Evolutionary conservation across 2,888 invertebrate genomes (phyloP), one percentile per base, ranked within the genome.

Genomic region (Netelia inedita): DNA sequence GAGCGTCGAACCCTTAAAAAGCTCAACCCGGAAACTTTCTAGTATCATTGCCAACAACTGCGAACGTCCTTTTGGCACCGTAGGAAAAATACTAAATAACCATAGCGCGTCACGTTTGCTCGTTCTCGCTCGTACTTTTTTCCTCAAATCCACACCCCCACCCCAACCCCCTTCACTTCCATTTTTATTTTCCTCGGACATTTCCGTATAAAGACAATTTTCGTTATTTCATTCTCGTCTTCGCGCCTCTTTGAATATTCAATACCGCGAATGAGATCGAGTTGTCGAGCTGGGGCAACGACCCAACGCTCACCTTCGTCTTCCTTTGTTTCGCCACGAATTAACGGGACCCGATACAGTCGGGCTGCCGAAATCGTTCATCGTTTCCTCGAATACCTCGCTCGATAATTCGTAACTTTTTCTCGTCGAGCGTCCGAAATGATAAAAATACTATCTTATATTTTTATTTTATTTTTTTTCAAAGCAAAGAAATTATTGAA

Each of bases 11-110:
- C 28, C 10, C 28, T 16, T 21, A 61, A 65, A 43, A 43, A 80
- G 65, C 72, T 61, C 72, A 28, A 28, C 28, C 28, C 28, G 28
- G 43, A 66, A 75, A 72, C 59, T 80, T 65, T 41, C 65, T 66
- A 66, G 59, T 55, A 69, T 55, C 69, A 76, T 76, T 72, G 75
- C 66, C 80, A 76, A 84, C 59, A 68, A 80, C 72, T 71, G 53
- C 55, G n/a, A 59, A n/a, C 14, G 16, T 35, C 11, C 28, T 28
- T 19, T 6, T 14, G 21, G 43, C 75, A 43, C 10, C 66, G 75
- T 75, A 0, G 14, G 71, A 76, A 76, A 84, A 84, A 71, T 80
- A 76, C 68, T 76, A 80, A 80, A 82, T 72, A 82, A 80, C 61
- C 61, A 53, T 73, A 66, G n/a, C 28, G 35, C 23, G 57, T 28